phyloP scores from a whole-genome alignment of 2,113 vertebrate species.

The Loxodonta africana region DNA sequence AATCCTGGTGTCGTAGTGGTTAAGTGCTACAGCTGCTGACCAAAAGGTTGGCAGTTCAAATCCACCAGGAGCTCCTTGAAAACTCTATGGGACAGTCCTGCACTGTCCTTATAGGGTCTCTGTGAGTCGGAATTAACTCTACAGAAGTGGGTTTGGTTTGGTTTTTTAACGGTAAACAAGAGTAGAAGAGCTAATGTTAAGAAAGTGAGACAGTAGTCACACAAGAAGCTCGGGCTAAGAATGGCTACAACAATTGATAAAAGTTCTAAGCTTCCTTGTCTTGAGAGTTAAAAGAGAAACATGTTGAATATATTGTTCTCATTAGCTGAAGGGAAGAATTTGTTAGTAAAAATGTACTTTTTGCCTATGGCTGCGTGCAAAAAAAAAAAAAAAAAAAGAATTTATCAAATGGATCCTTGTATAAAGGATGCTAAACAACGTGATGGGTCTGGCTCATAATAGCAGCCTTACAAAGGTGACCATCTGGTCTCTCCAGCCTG shows the following conservation, averaged over 20 bases:
- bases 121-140: too few relatives aligned
- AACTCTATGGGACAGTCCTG: too few relatives aligned
- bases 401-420: constrained; percentile 46
- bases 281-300: background rate
- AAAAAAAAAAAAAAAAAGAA: background rate
- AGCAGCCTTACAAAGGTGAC: constrained; percentile 25
- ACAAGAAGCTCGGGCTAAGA: background rate
- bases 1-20: too few relatives aligned
- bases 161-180: background rate
- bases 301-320: background rate
- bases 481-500: constrained; percentile 41
- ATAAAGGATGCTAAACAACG: constrained; percentile 30
- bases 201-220: background rate
- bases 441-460: constrained; percentile 1
- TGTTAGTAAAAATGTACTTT: constrained; percentile 24
- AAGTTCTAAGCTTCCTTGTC: background rate
- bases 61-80: too few relatives aligned
- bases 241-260: background rate
- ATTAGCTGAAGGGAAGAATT: constrained; percentile 4
- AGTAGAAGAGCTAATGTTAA: background rate
- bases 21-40: too few relatives aligned
- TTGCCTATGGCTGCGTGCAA: constrained; percentile 7
- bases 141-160: too few relatives aligned
- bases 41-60: too few relatives aligned
- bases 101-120: too few relatives aligned